Evolutionary conservation across 2,797 vertebrate genomes (phyloP).

Genomic region (Sebastes vulpes): DNA sequence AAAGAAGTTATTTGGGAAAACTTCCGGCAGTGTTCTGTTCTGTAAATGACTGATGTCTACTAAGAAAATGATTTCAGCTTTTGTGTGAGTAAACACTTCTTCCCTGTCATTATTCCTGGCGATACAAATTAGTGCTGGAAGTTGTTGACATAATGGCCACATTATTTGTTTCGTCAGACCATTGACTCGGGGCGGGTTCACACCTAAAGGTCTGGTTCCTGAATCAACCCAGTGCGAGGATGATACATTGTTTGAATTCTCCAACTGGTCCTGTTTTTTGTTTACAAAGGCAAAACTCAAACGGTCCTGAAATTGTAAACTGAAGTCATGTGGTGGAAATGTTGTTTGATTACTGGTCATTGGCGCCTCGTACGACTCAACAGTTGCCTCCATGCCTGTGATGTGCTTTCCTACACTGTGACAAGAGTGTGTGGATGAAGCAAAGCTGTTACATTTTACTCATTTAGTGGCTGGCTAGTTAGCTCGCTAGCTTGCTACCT

Average conservation of each 20-base stretch:
- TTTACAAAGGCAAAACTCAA: background rate
- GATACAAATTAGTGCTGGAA: background rate
- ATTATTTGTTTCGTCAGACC: conserved; percentile 1
- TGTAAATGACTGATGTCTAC: conserved; percentile 22
- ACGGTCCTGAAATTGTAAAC: background rate
- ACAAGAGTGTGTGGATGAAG: background rate
- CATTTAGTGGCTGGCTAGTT: no score
- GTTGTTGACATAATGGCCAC: conserved; percentile 7
- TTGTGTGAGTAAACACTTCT: conserved; percentile 4
- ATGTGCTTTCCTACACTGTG: no score
- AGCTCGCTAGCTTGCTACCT: no score
- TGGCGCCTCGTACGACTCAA: background rate
- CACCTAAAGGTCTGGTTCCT: background rate
- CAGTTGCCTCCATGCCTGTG: no score
- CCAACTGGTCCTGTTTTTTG: background rate
- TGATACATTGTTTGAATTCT: background rate
- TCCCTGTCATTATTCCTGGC: conserved; percentile 1
- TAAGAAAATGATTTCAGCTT: conserved; percentile 23
- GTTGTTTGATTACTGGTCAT: background rate
- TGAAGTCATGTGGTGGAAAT: background rate
- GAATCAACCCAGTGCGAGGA: background rate
- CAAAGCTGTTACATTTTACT: background rate
- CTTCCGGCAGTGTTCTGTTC: conserved; percentile 18
- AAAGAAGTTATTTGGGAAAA: conserved; percentile 26
- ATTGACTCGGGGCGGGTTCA: background rate